A percentile compares a stretch with the other conserved stretches of the same genome.
Evolutionary conservation across 2,113 vertebrate genomes (phyloP).

Genomic region (Lepidiolamprologus cunningtoni): DNA sequence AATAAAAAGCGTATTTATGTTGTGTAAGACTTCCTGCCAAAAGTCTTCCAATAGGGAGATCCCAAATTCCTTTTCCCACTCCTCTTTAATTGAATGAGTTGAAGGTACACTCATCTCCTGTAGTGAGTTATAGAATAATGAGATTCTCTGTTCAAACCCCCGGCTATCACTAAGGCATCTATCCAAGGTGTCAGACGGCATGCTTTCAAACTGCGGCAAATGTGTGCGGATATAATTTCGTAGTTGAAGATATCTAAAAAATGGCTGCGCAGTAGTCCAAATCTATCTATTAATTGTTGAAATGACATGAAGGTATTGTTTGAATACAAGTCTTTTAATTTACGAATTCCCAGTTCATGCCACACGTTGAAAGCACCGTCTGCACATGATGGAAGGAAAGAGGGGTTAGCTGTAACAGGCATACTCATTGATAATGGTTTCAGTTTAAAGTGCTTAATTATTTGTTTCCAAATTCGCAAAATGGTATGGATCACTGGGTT

Average conservation of each 20-base stretch:
- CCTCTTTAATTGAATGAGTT: background rate
- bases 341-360: accelerated
- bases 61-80: background rate
- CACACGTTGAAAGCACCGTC: accelerated
- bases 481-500: background rate
- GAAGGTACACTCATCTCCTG: background rate
- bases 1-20: background rate
- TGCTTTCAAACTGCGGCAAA: accelerated
- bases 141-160: background rate
- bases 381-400: background rate
- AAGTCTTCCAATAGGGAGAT: accelerated
- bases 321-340: background rate
- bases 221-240: background rate
- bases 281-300: accelerated
- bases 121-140: background rate
- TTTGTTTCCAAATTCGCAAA: background rate
- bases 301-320: accelerated
- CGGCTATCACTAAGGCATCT: background rate
- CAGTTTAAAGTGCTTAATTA: background rate
- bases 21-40: background rate
- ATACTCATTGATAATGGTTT: accelerated
- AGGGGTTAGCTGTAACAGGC: background rate
- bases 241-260: background rate
- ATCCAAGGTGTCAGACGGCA: background rate
- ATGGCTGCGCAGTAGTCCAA: accelerated